A percentile compares a stretch with the other conserved stretches of the same genome.
Conservation (phyloP, 2,797 vertebrate species). For the Liasis olivaceus region DNA sequence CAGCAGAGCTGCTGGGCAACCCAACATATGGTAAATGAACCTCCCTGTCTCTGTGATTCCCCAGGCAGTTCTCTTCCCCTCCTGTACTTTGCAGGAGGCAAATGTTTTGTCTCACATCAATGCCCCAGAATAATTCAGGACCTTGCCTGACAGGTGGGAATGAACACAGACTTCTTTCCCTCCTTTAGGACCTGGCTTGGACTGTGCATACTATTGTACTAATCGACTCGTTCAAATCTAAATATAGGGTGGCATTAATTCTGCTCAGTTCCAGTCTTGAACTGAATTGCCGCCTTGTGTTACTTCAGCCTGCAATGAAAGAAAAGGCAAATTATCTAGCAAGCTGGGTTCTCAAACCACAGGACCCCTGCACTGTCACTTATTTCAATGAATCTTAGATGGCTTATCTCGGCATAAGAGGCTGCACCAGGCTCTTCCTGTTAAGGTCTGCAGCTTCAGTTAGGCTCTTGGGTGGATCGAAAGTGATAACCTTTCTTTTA, state of each 20-base stretch:
- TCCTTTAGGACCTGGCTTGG: too few relatives aligned
- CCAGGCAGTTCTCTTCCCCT: neutral
- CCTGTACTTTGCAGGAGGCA: neutral
- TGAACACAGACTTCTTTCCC: neutral
- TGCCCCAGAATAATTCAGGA: neutral
- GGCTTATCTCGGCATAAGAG: too few relatives aligned
- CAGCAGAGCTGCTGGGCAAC: slow-evolving; percentile 70
- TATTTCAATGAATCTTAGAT: too few relatives aligned
- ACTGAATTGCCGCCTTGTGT: too few relatives aligned
- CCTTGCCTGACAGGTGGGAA: neutral
- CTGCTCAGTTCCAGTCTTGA: neutral
- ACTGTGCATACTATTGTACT: rapidly evolving
- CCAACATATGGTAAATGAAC: slow-evolving; percentile 72
- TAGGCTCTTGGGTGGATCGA: too few relatives aligned
- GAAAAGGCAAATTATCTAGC: neutral
- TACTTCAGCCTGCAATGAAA: too few relatives aligned
- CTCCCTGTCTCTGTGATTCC: rapidly evolving
- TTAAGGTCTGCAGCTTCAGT: too few relatives aligned
- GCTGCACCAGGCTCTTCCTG: too few relatives aligned
- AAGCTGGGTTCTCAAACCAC: neutral
- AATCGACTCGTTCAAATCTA: neutral
- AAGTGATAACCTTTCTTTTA: too few relatives aligned
- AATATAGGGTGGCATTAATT: neutral
- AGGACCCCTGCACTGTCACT: neutral
- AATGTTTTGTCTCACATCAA: neutral